Conservation (phyloP, 35 echinoderm and acorn worm genomes). For the Eucidaris tribuloides region DNA sequence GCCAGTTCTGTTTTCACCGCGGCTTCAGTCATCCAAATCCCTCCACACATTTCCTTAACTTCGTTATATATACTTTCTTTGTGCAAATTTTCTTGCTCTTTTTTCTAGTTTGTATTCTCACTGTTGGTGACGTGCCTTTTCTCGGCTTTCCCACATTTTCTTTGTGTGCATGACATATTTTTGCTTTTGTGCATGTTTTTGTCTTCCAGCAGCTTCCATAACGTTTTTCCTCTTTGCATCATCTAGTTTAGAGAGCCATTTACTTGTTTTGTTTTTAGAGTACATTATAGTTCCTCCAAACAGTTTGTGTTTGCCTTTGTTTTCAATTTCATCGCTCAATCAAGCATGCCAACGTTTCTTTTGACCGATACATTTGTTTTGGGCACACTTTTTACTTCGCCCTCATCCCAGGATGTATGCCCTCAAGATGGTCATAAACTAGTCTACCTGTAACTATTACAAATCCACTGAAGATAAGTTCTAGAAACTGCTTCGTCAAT, state of each 20-base stretch:
- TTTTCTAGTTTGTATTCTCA: not conserved
- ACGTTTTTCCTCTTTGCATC: not conserved
- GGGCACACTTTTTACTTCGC: conserved; percentile 37
- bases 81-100: not conserved
- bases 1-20: not conserved
- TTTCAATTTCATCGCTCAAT: conserved; percentile 21
- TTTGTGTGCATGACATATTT: not conserved
- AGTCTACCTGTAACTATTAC: not conserved
- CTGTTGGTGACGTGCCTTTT: not conserved
- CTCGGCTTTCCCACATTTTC: not conserved
- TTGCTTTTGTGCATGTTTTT: not conserved
- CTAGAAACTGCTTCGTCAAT: not conserved
- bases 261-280: not conserved
- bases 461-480: not conserved
- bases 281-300: conserved; percentile 42
- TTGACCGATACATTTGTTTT: conserved; percentile 39
- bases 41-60: not conserved
- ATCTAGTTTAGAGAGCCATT: conserved; percentile 5
- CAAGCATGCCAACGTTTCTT: conserved; percentile 55
- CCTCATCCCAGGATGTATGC: not conserved
- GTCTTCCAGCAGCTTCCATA: conserved; percentile 1
- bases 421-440: not conserved
- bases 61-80: not conserved
- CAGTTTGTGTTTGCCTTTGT: conserved; percentile 15
- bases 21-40: not conserved